phyloP scores from a whole-genome alignment of 1,140 invertebrate genomes.

The Bombus fervidus region DNA sequence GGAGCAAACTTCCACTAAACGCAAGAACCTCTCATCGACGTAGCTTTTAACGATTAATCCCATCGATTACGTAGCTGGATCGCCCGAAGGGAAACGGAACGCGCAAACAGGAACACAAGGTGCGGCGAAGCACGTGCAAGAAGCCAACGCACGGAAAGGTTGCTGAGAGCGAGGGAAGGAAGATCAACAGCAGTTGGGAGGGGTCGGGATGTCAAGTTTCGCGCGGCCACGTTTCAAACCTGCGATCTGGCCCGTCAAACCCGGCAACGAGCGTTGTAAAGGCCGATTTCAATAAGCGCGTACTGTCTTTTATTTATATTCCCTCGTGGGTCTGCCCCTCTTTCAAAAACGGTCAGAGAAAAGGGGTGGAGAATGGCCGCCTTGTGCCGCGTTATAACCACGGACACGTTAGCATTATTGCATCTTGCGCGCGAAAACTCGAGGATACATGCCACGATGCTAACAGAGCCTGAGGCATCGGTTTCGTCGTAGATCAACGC shows the following conservation, averaged over 20 bases:
- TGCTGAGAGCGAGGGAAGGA: neutral
- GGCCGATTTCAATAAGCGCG: constrained; percentile 78
- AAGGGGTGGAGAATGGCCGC: constrained; percentile 59
- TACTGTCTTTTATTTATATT: constrained; percentile 64
- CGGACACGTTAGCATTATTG: constrained; percentile 77
- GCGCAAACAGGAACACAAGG: neutral
- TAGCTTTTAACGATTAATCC: neutral
- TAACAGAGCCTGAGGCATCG: constrained; percentile 19
- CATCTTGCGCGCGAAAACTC: constrained; percentile 69
- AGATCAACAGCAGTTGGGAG: constrained; percentile 72
- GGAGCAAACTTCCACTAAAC: no score
- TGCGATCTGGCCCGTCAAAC: constrained; percentile 73
- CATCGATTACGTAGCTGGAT: neutral
- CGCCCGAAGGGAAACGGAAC: neutral
- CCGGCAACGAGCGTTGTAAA: constrained; percentile 72
- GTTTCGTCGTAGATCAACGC: constrained; percentile 34
- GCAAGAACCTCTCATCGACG: neutral
- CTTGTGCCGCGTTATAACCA: constrained; percentile 60
- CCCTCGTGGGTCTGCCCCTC: constrained; percentile 30
- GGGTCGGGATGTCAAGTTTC: constrained; percentile 76
- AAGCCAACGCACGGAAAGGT: neutral
- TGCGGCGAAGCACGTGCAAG: constrained; percentile 9
- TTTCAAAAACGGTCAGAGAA: constrained; percentile 3
- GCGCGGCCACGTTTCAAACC: constrained; percentile 66
- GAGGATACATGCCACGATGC: constrained; percentile 18